Base-by-base conservation (phyloP, 2,888 invertebrate genomes). In the Xylocampa areola region DNA sequence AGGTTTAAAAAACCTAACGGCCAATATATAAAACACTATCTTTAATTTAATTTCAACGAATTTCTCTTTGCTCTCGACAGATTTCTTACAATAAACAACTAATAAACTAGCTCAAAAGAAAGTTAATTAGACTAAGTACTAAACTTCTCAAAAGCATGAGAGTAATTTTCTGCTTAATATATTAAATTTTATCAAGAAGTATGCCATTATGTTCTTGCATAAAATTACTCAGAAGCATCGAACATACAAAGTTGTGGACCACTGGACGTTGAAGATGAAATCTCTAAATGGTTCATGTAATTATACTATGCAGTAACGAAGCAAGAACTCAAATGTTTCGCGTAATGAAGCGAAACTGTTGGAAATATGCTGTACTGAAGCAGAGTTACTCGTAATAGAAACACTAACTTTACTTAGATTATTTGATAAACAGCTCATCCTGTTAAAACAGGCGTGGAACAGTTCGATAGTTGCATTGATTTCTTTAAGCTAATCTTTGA, bases 261-360 rank as follows among this genome's bases (percentile, higher is more conserved):
- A 13, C 25, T 19, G 21, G 11, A 16, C 10, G 21, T 10, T 10
- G 8, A 33, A 43, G 29, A 66, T 67, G 17, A 16, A 40, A 36
- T 51, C 29, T 57, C 35, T 37, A 47, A 66, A 58, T 66, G 45
- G 45, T 7, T 47, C 14, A 37, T 43, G 67, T 59, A 64, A 66
- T 66, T 64, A 66, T 44, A 47, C 19, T 37, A 25, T 27, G 30
- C 29, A 32, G 16, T 11, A 48, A 37, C 23, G 17, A 50, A 37
- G 32, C 50, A 36, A 58, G 44, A 58, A 66, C 61, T 67, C 16
- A 49, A 49, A 47, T 45, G 25, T 32, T 21, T 40, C 17, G 17
- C 27, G 16, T 41, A 60, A 45, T 60, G 44, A 67, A 60, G 10
- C 17, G 21, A 29, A 40, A 36, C 39, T 27, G n/a, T 27, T 27